phyloP scores from a whole-genome alignment of 2,888 invertebrate genomes.

The Hanleya hanleyi region DNA sequence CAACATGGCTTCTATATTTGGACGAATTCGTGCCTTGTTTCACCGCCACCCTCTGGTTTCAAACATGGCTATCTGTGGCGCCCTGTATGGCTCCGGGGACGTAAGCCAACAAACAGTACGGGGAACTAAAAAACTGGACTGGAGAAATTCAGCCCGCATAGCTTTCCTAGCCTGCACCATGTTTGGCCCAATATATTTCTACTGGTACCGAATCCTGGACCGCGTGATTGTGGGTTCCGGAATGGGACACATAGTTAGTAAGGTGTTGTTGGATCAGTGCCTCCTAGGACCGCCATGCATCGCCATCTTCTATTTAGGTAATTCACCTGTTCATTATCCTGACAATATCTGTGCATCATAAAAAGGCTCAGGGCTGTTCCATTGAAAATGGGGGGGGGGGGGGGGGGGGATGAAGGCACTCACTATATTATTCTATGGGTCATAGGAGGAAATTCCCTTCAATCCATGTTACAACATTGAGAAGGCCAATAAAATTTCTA shows the following conservation, averaged over 20 bases:
- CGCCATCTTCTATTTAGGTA: slow-evolving; percentile 12
- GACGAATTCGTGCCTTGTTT: neutral
- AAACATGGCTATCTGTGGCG: slow-evolving; percentile 12
- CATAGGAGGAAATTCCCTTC: no score
- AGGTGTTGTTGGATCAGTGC: slow-evolving; percentile 12
- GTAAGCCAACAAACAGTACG: slow-evolving; percentile 2
- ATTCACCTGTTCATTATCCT: neutral
- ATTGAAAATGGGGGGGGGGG: no score
- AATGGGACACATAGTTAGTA: neutral
- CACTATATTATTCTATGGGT: no score
- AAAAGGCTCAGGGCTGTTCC: no score
- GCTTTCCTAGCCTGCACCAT: neutral
- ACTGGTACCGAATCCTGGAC: slow-evolving; percentile 11
- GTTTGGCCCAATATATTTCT: slow-evolving; percentile 12
- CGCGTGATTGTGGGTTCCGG: neutral
- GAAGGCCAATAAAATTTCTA: no score
- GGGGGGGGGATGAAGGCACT: no score
- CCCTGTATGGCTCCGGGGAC: slow-evolving; percentile 14
- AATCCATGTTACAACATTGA: no score
- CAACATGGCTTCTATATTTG: neutral
- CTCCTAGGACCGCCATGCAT: slow-evolving; percentile 3
- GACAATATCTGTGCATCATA: no score
- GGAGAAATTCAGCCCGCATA: slow-evolving; percentile 1
- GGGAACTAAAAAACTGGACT: neutral
- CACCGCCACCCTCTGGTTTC: slow-evolving; percentile 1